These are phyloP conservation scores for Metalampra italica DNA, from an alignment of 2,888 invertebrate genomes.

Conservation along the genomic window DNA sequence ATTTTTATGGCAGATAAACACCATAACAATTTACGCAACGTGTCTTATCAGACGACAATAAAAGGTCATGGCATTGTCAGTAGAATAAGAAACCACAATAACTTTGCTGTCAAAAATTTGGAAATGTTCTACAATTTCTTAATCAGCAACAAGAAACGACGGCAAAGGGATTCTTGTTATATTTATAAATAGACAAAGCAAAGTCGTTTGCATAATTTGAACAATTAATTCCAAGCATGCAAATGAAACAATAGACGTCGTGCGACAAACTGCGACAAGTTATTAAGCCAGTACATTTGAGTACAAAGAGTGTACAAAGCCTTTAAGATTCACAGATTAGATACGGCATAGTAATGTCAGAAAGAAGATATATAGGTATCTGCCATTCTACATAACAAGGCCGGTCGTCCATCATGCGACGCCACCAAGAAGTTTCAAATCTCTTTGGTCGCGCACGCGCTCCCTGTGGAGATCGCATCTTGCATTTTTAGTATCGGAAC, in stretches of 20 bases:
- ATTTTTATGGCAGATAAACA: slow-evolving; percentile 6
- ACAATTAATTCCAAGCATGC: slow-evolving; percentile 49
- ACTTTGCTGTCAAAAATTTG: slow-evolving; percentile 1
- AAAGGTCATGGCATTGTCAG: slow-evolving; percentile 27
- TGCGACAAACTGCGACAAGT: slow-evolving; percentile 46
- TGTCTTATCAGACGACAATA: slow-evolving; percentile 14
- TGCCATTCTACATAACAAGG: no score
- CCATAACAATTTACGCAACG: slow-evolving; percentile 12
- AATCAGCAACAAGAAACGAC: neutral
- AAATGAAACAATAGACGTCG: slow-evolving; percentile 59
- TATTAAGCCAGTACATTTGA: slow-evolving; percentile 1
- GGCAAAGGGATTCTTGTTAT: neutral
- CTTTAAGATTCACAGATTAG: no score
- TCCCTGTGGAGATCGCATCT: no score
- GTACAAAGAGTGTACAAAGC: no score
- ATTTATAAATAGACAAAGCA: slow-evolving; percentile 13
- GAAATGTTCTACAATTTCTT: neutral
- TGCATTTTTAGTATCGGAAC: no score
- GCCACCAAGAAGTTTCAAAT: no score
- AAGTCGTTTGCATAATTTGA: slow-evolving; percentile 44
- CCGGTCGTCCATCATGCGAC: no score
- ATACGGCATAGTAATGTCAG: no score
- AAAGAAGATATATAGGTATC: no score
- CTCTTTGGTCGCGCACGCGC: no score
- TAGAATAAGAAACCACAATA: slow-evolving; percentile 9